Conservation (phyloP, 2,113 vertebrate species). For the Calidris pugnax region DNA sequence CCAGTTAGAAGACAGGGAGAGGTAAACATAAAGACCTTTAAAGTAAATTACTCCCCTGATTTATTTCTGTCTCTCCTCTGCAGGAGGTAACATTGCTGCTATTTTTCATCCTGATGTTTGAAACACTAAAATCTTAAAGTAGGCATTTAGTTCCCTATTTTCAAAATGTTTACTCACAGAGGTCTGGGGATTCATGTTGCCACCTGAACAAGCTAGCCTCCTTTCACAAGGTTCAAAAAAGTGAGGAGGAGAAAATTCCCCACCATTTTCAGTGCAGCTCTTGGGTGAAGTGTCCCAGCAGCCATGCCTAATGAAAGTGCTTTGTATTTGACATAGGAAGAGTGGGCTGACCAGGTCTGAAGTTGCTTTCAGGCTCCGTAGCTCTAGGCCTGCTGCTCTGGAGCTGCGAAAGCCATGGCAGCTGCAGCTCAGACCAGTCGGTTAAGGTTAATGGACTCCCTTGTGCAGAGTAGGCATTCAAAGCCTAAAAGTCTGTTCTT, state of each 20-base stretch:
- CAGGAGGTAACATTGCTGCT: conserved; percentile 42
- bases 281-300: not conserved
- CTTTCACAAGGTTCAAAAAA: not conserved
- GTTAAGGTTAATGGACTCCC: not conserved
- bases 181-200: conserved; percentile 9
- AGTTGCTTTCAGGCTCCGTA: not conserved
- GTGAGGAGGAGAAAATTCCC: not conserved
- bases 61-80: conserved; percentile 60
- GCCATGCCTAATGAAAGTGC: not conserved
- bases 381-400: not conserved
- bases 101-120: conserved; percentile 60
- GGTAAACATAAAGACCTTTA: conserved; percentile 59
- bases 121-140: conserved; percentile 50
- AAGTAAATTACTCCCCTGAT: conserved; percentile 62
- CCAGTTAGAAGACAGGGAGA: conserved; percentile 19
- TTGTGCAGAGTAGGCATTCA: not conserved
- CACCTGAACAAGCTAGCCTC: not conserved
- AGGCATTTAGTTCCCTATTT: conserved; percentile 38
- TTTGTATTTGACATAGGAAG: not conserved
- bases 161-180: conserved; percentile 39
- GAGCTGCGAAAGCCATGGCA: not conserved
- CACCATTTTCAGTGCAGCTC: not conserved
- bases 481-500: not conserved
- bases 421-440: not conserved
- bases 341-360: not conserved